Base-by-base conservation (phyloP, 2,888 invertebrate genomes). In the Lacanobia oleracea region DNA sequence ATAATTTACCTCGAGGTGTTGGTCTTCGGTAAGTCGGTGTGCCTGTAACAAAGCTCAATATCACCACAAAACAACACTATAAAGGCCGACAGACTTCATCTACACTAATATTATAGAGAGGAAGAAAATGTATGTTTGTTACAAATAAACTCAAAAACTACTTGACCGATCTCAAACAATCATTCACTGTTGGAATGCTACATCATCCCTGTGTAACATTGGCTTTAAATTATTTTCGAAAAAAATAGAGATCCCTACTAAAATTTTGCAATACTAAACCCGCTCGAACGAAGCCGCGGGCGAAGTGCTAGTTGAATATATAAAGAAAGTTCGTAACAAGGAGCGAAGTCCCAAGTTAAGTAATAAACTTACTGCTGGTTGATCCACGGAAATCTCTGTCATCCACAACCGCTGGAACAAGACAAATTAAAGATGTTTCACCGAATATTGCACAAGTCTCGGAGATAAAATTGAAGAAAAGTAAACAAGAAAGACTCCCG, bases 1-100 rank as follows among this genome's bases (percentile, higher is more conserved):
- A 62, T 40, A n/a, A 62, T 69, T 69, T 85, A 92, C 93, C 86
- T 89, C 91, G 87, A 10, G 88, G 76, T 43, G 81, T 81, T 10
- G 57, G 78, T 68, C 82, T 72, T 21, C 67, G 67, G 40, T 68
- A 75, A 5, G 77, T 62, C 27, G 88, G 56, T 65, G 87, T 64
- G 81, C 45, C 94, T 94, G 88, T 7, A 88, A 91, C n/a, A 73
- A 78, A 73, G 37, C 33, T 70, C 72, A 77, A 73, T 68, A 51
- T 72, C 16, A 76, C 50, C 48, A 45, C 18, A 51, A 61, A 64
- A 51, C 53, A 37, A 33, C 40, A 40, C 16, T 3, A 21, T 8
- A 50, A 56, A 18, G 12, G n/a, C 48, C 54, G 14, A 14, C 18
- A 48, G 54, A 48, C 54, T 64, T 69, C 4, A 65, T 33, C 33